Evolutionary conservation across 2,113 vertebrate genomes (phyloP).

Genomic region (Tetraodon nigroviridis): DNA sequence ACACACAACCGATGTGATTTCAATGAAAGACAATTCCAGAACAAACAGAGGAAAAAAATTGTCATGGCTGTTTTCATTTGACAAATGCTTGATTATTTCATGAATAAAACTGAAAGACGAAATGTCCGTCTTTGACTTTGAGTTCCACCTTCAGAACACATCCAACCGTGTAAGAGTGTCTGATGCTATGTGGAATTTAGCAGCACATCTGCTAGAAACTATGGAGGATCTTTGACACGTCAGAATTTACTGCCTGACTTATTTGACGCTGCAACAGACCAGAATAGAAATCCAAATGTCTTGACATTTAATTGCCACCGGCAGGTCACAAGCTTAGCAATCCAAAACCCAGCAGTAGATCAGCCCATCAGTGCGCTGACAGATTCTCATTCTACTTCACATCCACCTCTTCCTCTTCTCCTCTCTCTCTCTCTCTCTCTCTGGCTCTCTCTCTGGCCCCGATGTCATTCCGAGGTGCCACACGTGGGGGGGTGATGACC

Average conservation of each 20-base stretch:
- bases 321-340: constrained; percentile 63
- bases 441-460: constrained; percentile 36
- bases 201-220: constrained; percentile 2
- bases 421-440: constrained; percentile 21
- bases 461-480: constrained; percentile 55
- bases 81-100: too few relatives aligned
- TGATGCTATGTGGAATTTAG: too few relatives aligned
- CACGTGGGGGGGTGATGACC: constrained; percentile 50
- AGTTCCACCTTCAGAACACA: too few relatives aligned
- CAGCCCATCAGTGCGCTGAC: constrained; percentile 61
- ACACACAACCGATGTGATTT: too few relatives aligned
- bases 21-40: too few relatives aligned
- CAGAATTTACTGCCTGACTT: constrained; percentile 31
- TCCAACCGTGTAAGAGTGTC: too few relatives aligned
- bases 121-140: too few relatives aligned
- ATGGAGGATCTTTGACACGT: background rate
- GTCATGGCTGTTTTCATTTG: too few relatives aligned
- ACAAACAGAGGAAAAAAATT: too few relatives aligned
- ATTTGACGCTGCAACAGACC: constrained; percentile 51
- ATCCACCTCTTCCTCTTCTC: constrained; percentile 26
- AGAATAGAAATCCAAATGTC: constrained; percentile 71
- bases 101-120: too few relatives aligned
- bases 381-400: constrained; percentile 29
- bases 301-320: constrained; percentile 74
- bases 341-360: constrained; percentile 64